A percentile compares a stretch with the other conserved stretches of the same genome.
Evolutionary conservation across 2,888 invertebrate genomes (phyloP).

Genomic region (Plebejus anna): DNA sequence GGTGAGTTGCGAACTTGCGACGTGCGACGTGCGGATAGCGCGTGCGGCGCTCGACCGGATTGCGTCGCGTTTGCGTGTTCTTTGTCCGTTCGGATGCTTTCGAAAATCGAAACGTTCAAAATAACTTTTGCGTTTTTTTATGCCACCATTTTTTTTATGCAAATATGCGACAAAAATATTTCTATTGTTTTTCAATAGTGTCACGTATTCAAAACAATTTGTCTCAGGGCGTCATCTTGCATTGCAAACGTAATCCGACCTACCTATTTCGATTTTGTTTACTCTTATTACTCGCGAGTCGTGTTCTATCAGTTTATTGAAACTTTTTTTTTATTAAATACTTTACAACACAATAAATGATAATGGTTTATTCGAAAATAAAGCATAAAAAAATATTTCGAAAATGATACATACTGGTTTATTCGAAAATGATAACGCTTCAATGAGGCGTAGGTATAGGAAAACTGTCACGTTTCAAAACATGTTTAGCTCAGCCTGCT

Average conservation of each 20-base stretch:
- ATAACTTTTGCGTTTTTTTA: conserved; percentile 50
- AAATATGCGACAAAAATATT: not conserved
- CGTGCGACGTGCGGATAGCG: conserved; percentile 33
- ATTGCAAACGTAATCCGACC: conserved; percentile 36
- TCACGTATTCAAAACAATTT: conserved; percentile 15
- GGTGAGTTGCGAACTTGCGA: conserved; percentile 52
- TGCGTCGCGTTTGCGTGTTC: conserved; percentile 70
- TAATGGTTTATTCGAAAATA: not conserved
- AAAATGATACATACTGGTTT: not conserved
- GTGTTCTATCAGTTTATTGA: not conserved
- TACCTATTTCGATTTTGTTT: conserved; percentile 32
- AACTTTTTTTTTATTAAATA: not conserved
- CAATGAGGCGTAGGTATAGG: not conserved
- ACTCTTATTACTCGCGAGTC: not conserved
- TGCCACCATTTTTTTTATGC: conserved; percentile 50
- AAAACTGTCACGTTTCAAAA: conserved; percentile 20
- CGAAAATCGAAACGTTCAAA: conserved; percentile 58
- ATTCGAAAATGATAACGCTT: not conserved
- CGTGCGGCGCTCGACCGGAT: conserved; percentile 44
- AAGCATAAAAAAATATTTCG: not conserved
- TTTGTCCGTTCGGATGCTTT: conserved; percentile 66
- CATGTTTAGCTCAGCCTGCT: conserved; percentile 31
- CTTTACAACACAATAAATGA: not conserved
- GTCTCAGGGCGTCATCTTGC: conserved; percentile 41
- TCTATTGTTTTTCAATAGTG: not conserved